phyloP scores from a whole-genome alignment of 2,113 vertebrate genomes.

The Mormyrus iriodes region DNA sequence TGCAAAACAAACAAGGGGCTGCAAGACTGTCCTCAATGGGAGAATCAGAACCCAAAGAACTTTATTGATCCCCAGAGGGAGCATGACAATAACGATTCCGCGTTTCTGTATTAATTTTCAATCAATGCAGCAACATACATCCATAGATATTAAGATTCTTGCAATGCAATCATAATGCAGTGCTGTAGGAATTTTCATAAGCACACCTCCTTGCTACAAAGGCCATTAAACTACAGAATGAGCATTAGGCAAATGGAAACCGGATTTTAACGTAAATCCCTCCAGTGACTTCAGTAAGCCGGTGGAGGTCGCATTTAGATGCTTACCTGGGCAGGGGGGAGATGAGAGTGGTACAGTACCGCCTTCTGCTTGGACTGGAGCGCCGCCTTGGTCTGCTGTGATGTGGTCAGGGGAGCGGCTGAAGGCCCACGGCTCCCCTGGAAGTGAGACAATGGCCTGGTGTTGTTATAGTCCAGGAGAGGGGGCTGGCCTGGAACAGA shows the following conservation, averaged over 20 bases:
- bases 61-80: too few species aligned
- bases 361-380: constrained; percentile 79
- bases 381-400: constrained; percentile 67
- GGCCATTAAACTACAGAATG: background rate
- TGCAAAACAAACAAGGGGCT: background rate
- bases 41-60: too few species aligned
- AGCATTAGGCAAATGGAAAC: background rate
- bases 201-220: background rate
- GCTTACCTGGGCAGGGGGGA: constrained; percentile 76
- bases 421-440: constrained; percentile 66
- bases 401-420: constrained; percentile 45
- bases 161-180: background rate
- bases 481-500: constrained; percentile 60
- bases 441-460: constrained; percentile 90
- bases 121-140: background rate
- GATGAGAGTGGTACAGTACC: constrained; percentile 70
- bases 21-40: background rate
- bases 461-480: constrained; percentile 82
- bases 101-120: background rate
- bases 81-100: background rate
- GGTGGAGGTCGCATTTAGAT: background rate
- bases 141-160: background rate
- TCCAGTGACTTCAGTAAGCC: background rate
- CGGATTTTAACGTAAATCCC: background rate
- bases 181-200: background rate